These are phyloP conservation scores for Streblospio benedicti DNA, from an alignment of 1,140 invertebrate genomes.

Conservation along the genomic window DNA sequence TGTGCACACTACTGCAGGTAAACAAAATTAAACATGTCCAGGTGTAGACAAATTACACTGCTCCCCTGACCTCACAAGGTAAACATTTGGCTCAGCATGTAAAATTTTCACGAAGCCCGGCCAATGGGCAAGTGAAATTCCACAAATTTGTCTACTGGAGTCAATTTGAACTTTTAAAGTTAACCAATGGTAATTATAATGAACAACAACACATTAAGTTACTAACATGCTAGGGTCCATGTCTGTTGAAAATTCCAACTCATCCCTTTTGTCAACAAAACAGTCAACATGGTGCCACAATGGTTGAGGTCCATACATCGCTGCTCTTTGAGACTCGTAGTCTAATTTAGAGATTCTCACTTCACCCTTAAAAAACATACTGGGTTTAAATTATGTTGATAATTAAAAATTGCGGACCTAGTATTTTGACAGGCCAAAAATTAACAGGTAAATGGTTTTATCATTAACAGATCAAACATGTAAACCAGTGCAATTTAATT, in stretches of 20 bases:
- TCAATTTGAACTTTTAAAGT: too few relatives aligned
- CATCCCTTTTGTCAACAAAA: constrained; percentile 68
- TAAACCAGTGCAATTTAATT: background rate
- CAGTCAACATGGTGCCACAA: constrained; percentile 89
- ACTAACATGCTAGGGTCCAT: constrained; percentile 22
- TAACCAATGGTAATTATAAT: too few relatives aligned
- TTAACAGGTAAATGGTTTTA: background rate
- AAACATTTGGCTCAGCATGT: too few relatives aligned
- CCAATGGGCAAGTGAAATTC: too few relatives aligned
- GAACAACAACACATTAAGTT: background rate
- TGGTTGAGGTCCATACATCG: constrained; percentile 61
- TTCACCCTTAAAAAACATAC: constrained; percentile 53
- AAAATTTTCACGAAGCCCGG: too few relatives aligned
- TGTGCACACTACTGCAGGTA: too few relatives aligned
- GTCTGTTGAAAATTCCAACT: constrained; percentile 57
- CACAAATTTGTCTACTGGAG: too few relatives aligned
- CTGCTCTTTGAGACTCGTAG: constrained; percentile 69
- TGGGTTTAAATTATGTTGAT: background rate
- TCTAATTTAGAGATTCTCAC: constrained; percentile 78
- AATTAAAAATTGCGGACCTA: background rate
- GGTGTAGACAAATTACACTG: too few relatives aligned
- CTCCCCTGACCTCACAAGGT: too few relatives aligned
- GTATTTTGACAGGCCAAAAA: background rate
- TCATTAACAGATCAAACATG: background rate
- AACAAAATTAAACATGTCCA: too few relatives aligned